phyloP scores from a whole-genome alignment of 2,888 invertebrate species.

The Salticus scenicus region DNA sequence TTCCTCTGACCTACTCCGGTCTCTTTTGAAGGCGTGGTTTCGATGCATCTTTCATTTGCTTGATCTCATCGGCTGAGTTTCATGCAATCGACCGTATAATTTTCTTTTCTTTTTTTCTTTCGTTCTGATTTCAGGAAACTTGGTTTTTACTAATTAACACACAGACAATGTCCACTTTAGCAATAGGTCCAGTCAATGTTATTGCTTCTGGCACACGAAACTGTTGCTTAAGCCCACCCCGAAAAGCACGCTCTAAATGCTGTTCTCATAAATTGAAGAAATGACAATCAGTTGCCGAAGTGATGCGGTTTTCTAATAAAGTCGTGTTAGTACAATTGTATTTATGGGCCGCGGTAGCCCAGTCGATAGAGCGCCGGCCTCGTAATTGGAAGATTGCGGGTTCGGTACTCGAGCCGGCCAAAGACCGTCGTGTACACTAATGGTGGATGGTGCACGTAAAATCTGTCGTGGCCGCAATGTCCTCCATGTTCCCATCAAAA shows the following conservation, averaged over 20 bases:
- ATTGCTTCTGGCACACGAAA: background rate
- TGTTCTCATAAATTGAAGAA: no score
- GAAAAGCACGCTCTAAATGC: constrained; percentile 17
- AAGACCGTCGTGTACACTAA: no score
- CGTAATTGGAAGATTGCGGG: no score
- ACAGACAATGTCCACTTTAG: background rate
- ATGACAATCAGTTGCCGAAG: no score
- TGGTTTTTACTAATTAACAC: background rate
- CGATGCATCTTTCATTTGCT: background rate
- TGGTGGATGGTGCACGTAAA: no score
- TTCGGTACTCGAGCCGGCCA: no score
- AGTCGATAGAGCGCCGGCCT: no score
- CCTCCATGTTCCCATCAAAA: no score
- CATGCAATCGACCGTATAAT: constrained; percentile 40
- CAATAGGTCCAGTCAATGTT: background rate
- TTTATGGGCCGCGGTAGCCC: no score
- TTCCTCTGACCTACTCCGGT: constrained; percentile 56
- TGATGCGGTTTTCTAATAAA: no score
- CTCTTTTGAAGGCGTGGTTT: constrained; percentile 27
- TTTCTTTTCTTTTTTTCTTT: background rate
- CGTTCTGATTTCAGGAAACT: background rate
- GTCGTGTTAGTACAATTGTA: no score
- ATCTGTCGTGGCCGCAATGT: no score
- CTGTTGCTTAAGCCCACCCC: background rate
- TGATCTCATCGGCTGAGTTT: constrained; percentile 8